These are phyloP conservation scores for Phortica okadai DNA, from an alignment of 2,888 invertebrate genomes.

Conservation along the genomic window DNA sequence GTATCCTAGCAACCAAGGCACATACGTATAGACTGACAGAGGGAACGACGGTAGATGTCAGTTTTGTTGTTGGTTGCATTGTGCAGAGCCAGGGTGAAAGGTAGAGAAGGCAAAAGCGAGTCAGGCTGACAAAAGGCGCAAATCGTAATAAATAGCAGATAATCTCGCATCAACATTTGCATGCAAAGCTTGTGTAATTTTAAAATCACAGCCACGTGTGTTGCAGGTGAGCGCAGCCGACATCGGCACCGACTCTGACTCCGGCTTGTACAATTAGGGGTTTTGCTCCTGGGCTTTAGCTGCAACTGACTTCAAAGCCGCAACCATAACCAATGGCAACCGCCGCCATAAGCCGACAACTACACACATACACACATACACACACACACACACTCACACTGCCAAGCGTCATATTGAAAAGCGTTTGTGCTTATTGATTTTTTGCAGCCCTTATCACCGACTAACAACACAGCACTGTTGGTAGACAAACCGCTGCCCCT, in stretches of 20 bases:
- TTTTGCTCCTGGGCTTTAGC: neutral
- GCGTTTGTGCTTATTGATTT: conserved; percentile 10
- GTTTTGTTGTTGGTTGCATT: neutral
- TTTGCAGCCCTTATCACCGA: neutral
- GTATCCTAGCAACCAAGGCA: conserved; percentile 2
- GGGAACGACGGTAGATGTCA: neutral
- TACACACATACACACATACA: neutral
- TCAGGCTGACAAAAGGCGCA: conserved; percentile 37
- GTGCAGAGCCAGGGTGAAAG: neutral
- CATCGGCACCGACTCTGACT: neutral
- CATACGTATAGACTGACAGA: neutral
- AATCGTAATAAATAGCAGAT: conserved; percentile 68
- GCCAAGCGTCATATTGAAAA: neutral
- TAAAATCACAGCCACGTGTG: conserved; percentile 14
- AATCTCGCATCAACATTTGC: conserved; percentile 58
- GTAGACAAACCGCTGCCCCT: neutral
- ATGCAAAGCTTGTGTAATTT: conserved; percentile 31
- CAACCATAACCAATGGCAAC: neutral
- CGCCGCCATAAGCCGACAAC: neutral
- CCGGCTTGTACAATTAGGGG: neutral
- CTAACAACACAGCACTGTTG: neutral
- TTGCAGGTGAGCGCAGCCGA: conserved; percentile 1
- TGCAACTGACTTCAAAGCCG: neutral
- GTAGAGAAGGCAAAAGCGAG: neutral
- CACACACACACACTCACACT: neutral